phyloP scores from a whole-genome alignment of 1,140 invertebrate genomes.

The Andricus grossulariae region DNA sequence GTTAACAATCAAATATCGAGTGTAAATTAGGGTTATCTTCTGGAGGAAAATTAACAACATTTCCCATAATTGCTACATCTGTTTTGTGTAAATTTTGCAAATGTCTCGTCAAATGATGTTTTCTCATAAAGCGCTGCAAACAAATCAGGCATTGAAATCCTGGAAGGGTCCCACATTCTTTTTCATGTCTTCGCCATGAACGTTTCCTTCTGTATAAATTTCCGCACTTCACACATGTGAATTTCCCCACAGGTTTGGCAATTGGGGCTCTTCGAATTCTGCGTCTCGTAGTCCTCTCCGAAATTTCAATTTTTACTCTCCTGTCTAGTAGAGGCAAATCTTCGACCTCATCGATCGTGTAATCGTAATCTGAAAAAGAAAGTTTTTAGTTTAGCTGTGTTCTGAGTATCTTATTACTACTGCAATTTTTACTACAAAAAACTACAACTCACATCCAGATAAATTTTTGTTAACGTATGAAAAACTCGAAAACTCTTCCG shows the following conservation, averaged over 20 bases:
- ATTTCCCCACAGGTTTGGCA: conserved; percentile 64
- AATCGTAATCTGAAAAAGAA: conserved; percentile 52
- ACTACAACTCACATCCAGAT: no score
- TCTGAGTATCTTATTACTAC: conserved; percentile 5
- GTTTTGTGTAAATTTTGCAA: conserved; percentile 78
- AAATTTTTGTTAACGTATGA: no score
- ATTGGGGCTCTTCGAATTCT: conserved; percentile 56
- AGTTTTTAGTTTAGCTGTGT: conserved; percentile 54
- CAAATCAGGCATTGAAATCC: conserved; percentile 82
- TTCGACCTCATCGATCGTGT: conserved; percentile 42
- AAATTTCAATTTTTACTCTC: conserved; percentile 53
- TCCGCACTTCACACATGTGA: conserved; percentile 79
- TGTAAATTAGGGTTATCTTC: background rate
- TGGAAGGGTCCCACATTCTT: conserved; percentile 83
- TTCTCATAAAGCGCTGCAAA: conserved; percentile 78
- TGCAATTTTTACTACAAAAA: no score
- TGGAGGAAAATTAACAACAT: background rate
- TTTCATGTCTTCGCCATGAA: conserved; percentile 80
- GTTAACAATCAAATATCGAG: background rate
- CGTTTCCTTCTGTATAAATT: conserved; percentile 82
- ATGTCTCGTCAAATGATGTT: conserved; percentile 78
- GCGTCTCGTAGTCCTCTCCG: conserved; percentile 62
- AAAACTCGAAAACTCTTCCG: no score
- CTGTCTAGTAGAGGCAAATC: conserved; percentile 62
- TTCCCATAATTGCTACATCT: conserved; percentile 69